These are phyloP conservation scores for Drosophila biarmipes DNA, from an alignment of 1,140 invertebrate species.

Conservation along the genomic window DNA sequence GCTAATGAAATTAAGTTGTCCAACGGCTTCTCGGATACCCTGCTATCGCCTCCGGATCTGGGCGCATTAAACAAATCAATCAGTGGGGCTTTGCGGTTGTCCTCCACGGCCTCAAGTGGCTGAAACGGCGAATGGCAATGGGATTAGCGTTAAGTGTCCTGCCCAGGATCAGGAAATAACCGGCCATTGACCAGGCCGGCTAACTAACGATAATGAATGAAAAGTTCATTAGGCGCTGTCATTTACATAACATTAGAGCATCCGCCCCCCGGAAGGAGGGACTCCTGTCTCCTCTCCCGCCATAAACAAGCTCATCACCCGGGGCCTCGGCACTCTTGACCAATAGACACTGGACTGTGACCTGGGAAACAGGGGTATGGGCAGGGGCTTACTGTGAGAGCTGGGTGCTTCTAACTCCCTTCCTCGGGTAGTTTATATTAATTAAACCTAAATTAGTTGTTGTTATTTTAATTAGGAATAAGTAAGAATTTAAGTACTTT, in stretches of 20 bases:
- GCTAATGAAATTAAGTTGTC: constrained; percentile 79
- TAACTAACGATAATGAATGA: constrained; percentile 80
- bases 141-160: constrained; percentile 76
- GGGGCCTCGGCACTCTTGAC: constrained; percentile 12
- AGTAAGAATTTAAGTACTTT: no score
- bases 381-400: constrained; percentile 11
- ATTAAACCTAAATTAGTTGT: no score
- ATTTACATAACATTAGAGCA: constrained; percentile 81
- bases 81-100: constrained; percentile 71
- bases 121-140: constrained; percentile 63
- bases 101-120: constrained; percentile 35
- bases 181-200: constrained; percentile 44
- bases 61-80: constrained; percentile 81
- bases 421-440: not conserved
- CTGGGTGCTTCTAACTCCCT: constrained; percentile 17
- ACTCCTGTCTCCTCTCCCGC: constrained; percentile 12
- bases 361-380: constrained; percentile 23
- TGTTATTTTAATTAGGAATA: no score
- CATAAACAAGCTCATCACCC: constrained; percentile 50
- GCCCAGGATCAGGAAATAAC: constrained; percentile 43
- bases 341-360: constrained; percentile 9
- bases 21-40: constrained; percentile 41
- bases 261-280: constrained; percentile 20
- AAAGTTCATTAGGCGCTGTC: constrained; percentile 82
- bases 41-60: constrained; percentile 45